Evolutionary conservation across 2,113 vertebrate genomes (phyloP), one percentile per base, ranked within the genome.

Genomic region (Meleagris gallopavo): DNA sequence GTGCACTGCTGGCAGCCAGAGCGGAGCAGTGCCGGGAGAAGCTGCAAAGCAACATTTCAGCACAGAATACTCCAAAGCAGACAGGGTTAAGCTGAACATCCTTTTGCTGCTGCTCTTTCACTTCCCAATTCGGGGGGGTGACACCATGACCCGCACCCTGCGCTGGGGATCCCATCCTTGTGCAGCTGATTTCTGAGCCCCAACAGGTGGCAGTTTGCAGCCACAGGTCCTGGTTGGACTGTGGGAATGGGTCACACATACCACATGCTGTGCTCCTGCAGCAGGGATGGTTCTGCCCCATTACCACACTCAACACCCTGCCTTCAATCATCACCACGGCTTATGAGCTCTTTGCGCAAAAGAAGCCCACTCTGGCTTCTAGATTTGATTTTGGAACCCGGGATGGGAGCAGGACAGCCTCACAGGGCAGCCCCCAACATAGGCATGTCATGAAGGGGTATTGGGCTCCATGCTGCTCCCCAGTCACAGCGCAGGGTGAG

Each of bases 1-100:
- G 92, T 89, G 87, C 64, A 83, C 36, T 3, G 1, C 86, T 85
- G 89, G 54, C 91, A 76, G 43, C 71, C 70, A 69, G 79, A 86
- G 75, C 0, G 0, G 54, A 54, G 48, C 9, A 0, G 48, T 74
- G 40, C 57, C 90, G 83, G 50, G 65, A 83, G 84, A 52, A n/a
- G 89, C 60, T 83, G 64, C 3, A 82, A 73, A 87, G 84, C 89
- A 34, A 25, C 64, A 16, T 91, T 89, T 90, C 91, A 94, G 34
- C 93, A 85, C 81, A 88, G 89, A 93, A 88, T 77, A 55, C 80
- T 92, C 90, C 77, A 20, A 57, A 78, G 83, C 95, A 90, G 79
- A 83, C 79, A 69, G 91, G 88, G 90, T 94, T 95, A 90, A 93
- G 89, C 72, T 64, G 73, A 93, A 96, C 93, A 93, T 95, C 94